Evolutionary conservation across 2,888 invertebrate species (phyloP), one percentile per base, ranked within the genome.

Genomic region (Phlogophora meticulosa): DNA sequence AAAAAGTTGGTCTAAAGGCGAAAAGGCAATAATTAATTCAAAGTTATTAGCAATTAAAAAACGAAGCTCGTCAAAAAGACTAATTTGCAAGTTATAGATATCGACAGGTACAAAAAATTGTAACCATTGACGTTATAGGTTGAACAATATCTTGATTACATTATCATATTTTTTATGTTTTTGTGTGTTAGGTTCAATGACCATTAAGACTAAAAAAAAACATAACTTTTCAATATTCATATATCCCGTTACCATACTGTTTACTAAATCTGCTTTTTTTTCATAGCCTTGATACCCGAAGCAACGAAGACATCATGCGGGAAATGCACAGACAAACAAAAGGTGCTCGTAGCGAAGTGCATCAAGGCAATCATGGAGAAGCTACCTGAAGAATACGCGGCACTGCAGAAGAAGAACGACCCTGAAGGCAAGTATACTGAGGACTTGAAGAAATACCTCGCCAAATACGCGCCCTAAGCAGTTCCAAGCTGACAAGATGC

Each of bases 311-410:
- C 86, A 11, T 92, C 94, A 62, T 97, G 97, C 86, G 91, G 84
- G 46, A 97, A 97, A 88, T 97, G 97, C 85, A 96, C 96, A 15
- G 95, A 96, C 4, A 96, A 96, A 75, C 97, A 97, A 86, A 96
- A 96, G 83, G 85, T 88, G 38, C 93, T 96, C 4, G 76, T 88
- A 5, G 88, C 88, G 70, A 96, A 96, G 85, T 96, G 97, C 17
- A 95, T 97, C 51, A 95, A 95, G 51, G 96, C 93, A 67, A 90
- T 97, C 62, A 95, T 96, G 66, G 93, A 96, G 49, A 93, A 97
- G 58, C 96, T 96, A 79, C 95, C 96, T 0, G 92, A 95, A 0
- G 93, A 96, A 85, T 98, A 97, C 96, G 94, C 95, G 15, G 89
- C 94, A 59, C 91, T 98, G 11, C 92, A 96, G 82, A 92, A 89